Evolutionary conservation across 2,797 vertebrate genomes (phyloP), one percentile per base, ranked within the genome.

Genomic region (Leptodactylus fallax): DNA sequence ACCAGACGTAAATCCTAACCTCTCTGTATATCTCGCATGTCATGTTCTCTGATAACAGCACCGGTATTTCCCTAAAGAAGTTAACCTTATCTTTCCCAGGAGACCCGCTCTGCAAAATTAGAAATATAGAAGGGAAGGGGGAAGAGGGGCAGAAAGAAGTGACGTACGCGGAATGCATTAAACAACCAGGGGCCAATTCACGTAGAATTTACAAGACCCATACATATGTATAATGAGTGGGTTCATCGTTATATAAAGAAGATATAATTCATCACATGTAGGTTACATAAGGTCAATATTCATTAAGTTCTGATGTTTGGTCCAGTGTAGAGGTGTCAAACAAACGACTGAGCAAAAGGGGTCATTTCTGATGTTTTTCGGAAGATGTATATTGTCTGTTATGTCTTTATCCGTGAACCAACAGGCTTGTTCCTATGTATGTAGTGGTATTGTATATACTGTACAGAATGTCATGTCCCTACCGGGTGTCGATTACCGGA

Each of bases 11-110:
- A 83, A 83, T 83, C 80, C 71, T 83, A 76, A 47, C 58, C 86
- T 72, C 36, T 81, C 25, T 65, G 79, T 56, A 82, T 87, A 74
- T 51, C 25, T 56, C 71, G 2, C 60, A 83, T 65, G 71, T 56
- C 86, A 55, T 55, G 23, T 81, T 83, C 86, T 67, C 36, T 83
- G 86, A 87, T 87, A 87, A 77, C 80, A 56, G 58, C 69, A 87
- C 71, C 12, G 47, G 58, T 81, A 83, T 80, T 60, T 87, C 79
- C 67, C 79, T 63, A 77, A 27, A 77, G 80, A 87, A 83, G 51
- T 83, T 83, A 87, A 87, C 86, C 86, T 83, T 87, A 83, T 87
- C 56, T 87, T 77, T 56, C 71, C 56, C 81, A 63, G 23, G 58
- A 82, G 71, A 1, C 21, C 7, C 4, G 49, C 23, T 55, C 58